phyloP scores from a whole-genome alignment of 2,113 vertebrate genomes.

The Scopus umbretta region DNA sequence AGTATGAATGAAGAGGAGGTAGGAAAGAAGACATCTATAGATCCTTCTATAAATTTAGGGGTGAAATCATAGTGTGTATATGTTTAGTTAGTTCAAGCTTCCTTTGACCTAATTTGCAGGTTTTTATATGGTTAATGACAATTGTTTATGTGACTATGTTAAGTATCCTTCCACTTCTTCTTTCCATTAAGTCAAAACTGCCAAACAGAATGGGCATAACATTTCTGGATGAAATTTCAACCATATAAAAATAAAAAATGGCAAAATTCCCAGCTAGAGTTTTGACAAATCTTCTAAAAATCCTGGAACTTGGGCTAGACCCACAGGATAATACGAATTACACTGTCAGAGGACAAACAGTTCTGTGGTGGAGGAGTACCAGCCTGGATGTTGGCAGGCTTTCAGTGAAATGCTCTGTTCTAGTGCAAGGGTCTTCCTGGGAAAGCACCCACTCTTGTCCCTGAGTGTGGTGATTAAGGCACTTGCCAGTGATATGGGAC shows the following conservation, averaged over 20 bases:
- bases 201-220: not conserved
- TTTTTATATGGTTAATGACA: not conserved
- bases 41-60: not conserved
- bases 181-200: not conserved
- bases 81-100: not conserved
- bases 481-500: accelerated
- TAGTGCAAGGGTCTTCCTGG: not conserved
- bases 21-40: not conserved
- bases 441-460: conserved; percentile 22
- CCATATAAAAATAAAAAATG: not conserved
- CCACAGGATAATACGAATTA: not conserved
- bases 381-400: not conserved
- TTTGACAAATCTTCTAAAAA: not conserved
- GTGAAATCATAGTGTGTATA: not conserved
- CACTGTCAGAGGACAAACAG: not conserved
- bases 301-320: not conserved
- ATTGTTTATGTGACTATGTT: not conserved
- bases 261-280: not conserved
- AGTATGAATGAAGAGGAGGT: not conserved
- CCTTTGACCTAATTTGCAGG: not conserved
- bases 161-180: not conserved
- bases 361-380: not conserved
- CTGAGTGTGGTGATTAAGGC: not conserved
- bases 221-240: not conserved
- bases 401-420: not conserved